These are phyloP conservation scores for Coenonympha arcania DNA, from an alignment of 2,888 invertebrate species.

Conservation along the genomic window DNA sequence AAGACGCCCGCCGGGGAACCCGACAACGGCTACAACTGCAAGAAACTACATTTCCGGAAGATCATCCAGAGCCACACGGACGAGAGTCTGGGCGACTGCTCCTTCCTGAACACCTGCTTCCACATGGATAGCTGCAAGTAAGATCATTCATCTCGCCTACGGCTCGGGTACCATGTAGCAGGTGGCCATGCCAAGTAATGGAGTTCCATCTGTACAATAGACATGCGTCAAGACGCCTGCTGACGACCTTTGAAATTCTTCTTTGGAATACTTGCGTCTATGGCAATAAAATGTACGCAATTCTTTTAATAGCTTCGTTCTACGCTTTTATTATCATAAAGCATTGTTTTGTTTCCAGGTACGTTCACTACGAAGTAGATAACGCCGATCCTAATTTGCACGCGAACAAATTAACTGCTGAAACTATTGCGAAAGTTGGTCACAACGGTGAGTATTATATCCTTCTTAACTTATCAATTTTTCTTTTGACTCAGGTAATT, in stretches of 20 bases:
- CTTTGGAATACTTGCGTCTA: no score
- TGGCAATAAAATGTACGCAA: no score
- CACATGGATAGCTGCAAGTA: slow-evolving; percentile 99
- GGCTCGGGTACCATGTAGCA: no score
- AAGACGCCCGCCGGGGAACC: slow-evolving; percentile 38
- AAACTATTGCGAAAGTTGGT: slow-evolving; percentile 37
- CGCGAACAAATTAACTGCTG: slow-evolving; percentile 43
- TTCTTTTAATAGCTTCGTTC: no score
- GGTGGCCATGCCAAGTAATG: no score
- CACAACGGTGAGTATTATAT: slow-evolving; percentile 55
- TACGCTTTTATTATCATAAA: neutral
- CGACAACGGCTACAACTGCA: slow-evolving; percentile 70
- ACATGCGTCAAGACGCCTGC: no score
- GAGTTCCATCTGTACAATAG: no score
- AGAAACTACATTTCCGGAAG: slow-evolving; percentile 95
- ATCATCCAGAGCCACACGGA: slow-evolving; percentile 96
- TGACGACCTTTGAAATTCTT: no score
- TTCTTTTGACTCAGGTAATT: no score
- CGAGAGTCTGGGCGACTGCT: slow-evolving; percentile 95
- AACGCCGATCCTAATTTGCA: slow-evolving; percentile 71
- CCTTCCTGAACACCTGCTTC: slow-evolving; percentile 98
- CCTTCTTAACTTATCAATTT: no score
- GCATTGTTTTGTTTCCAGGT: slow-evolving; percentile 68
- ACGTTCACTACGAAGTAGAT: slow-evolving; percentile 98
- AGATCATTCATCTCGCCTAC: neutral